Percentiles rank a stretch among this genome's conserved stretches.
These are phyloP conservation scores for Dinoponera quadriceps DNA, from an alignment of 1,140 invertebrate genomes.

Conservation along the genomic window DNA sequence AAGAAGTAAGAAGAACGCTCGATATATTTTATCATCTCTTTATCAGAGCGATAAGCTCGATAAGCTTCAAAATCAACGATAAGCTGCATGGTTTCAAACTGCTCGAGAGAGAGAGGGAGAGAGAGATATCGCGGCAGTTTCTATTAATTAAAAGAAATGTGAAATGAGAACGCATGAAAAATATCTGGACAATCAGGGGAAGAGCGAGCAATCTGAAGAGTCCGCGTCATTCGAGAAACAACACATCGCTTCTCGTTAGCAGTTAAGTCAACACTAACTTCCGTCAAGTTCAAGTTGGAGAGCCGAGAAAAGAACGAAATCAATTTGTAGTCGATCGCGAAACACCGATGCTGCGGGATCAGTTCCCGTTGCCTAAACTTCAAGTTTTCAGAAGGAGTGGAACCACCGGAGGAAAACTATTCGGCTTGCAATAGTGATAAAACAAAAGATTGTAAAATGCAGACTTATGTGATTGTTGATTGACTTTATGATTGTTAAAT, in stretches of 20 bases:
- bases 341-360: too few species aligned
- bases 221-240: background rate
- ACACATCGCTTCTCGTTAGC: background rate
- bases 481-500: too few species aligned
- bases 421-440: too few species aligned
- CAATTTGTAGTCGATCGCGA: too few species aligned
- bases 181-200: background rate
- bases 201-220: background rate
- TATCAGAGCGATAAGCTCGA: conserved; percentile 29
- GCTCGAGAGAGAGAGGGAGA: too few species aligned
- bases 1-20: background rate
- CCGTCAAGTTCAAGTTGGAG: too few species aligned
- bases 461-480: too few species aligned
- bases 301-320: too few species aligned
- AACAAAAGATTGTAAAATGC: background rate
- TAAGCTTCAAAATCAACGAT: background rate
- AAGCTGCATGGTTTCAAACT: conserved; percentile 15
- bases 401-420: too few species aligned
- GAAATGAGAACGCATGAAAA: background rate
- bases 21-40: conserved; percentile 1
- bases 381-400: too few species aligned
- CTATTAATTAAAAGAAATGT: conserved; percentile 34
- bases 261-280: background rate
- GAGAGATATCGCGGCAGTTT: background rate
- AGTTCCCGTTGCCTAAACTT: too few species aligned